Base-by-base conservation (phyloP, 1,140 invertebrate species). In the Phthorimaea operculella region DNA sequence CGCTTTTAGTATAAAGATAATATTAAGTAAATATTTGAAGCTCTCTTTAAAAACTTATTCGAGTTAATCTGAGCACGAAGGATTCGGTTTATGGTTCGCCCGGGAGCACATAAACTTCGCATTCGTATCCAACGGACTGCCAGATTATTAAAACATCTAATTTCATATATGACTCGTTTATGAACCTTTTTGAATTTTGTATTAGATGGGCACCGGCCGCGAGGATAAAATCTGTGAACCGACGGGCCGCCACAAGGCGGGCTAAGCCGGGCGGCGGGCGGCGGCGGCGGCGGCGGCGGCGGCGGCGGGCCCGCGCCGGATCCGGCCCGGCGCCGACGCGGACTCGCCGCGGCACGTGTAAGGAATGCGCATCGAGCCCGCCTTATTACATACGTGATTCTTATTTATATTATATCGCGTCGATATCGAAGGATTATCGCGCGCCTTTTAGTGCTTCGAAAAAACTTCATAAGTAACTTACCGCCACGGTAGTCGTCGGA, bases 361-460 rank as follows among this genome's bases (percentile, higher is more conserved):
- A 72, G 66, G 81, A 82, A 83, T 83, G 69, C 71, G 44, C 68
- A 52, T 50, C 65, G 56, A 54, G 59, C 58, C 58, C 66, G 71
- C 63, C 70, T 81, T 82, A 84, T 82, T 83, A 84, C 79, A 83
- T 74, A 83, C 81, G 81, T 83, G 81, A 81, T 82, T 82, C 76
- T 80, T 83, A 81, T 84, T 82, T 83, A 83, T 83, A 81, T 80
- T 76, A 79, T 78, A 77, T 76, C 69, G 62, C 64, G 57, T 55
- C 69, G 68, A 70, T 73, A 79, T 75, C 70, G 61, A 68, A 68
- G 74, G 80, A 80, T 81, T 81, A 83, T 66, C 68, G 64, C 64
- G 62, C 63, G 66, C 70, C 71, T 72, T 68, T 75, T 80, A 47
- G 44, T 47, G 16, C 44, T 47, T 47, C 44, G 16, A 15, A 15